Conservation (phyloP, 2,888 invertebrate species). For the Aphidoletes aphidimyza region DNA sequence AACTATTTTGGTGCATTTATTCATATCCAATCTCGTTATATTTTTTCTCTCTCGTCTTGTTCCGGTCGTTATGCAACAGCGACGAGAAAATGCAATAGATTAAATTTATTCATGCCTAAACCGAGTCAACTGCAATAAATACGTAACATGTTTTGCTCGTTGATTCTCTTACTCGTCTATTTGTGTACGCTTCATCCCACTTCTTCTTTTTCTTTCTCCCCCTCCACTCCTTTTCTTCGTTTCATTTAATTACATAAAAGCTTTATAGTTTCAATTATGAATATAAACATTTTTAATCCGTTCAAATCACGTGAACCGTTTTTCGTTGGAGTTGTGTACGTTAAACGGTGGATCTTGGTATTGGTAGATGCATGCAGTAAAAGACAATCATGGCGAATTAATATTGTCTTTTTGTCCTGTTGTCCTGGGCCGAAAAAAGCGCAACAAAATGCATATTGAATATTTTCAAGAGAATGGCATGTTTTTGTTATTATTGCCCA, state of each 20-base stretch:
- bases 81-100: conserved; percentile 37
- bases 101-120: conserved; percentile 51
- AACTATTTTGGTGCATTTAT: conserved; percentile 44
- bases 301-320: conserved; percentile 23
- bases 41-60: not conserved
- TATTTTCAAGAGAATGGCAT: not conserved
- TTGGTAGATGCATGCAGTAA: not conserved
- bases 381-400: conserved; percentile 26
- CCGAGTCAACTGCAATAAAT: conserved; percentile 46
- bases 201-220: not conserved
- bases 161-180: conserved; percentile 7
- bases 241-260: conserved; percentile 49
- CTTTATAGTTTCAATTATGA: conserved; percentile 52
- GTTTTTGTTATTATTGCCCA: no score
- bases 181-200: not conserved
- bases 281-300: conserved; percentile 53
- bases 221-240: not conserved
- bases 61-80: not conserved
- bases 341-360: not conserved
- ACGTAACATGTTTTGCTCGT: conserved; percentile 43
- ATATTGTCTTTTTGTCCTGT: not conserved
- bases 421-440: not conserved
- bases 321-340: not conserved
- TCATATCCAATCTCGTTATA: not conserved
- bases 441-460: conserved; percentile 8